Evolutionary conservation across 2,113 vertebrate species (phyloP).

Genomic region (Stomatorhinus ivindoensis): DNA sequence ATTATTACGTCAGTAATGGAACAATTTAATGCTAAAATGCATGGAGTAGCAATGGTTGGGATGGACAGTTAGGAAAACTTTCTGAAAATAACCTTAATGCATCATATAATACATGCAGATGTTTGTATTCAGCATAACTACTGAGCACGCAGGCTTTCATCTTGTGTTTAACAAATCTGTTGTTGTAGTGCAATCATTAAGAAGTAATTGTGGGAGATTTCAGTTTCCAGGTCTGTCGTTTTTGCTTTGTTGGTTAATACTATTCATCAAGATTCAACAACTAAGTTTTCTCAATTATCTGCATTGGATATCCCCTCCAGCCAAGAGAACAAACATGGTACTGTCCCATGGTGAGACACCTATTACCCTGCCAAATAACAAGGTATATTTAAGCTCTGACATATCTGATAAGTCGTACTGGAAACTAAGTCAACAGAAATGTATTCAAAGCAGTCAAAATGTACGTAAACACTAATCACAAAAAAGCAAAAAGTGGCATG

Average conservation of each 20-base stretch:
- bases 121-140: background rate
- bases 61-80: background rate
- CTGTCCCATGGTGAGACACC: background rate
- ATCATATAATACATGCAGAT: background rate
- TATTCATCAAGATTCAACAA: background rate
- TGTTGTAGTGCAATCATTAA: background rate
- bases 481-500: background rate
- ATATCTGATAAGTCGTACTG: slow-evolving; percentile 19
- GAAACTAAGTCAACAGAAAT: slow-evolving; percentile 7
- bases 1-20: background rate
- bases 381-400: background rate
- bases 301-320: background rate
- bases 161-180: background rate
- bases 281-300: background rate
- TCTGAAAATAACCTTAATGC: background rate
- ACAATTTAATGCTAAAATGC: background rate
- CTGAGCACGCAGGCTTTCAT: background rate
- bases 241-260: background rate
- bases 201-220: background rate
- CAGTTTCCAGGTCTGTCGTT: background rate
- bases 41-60: background rate
- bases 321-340: background rate
- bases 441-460: background rate
- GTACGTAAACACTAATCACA: background rate
- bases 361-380: background rate